Base-by-base conservation (phyloP, 2,113 vertebrate genomes). In the Neomonachus schauinslandi region DNA sequence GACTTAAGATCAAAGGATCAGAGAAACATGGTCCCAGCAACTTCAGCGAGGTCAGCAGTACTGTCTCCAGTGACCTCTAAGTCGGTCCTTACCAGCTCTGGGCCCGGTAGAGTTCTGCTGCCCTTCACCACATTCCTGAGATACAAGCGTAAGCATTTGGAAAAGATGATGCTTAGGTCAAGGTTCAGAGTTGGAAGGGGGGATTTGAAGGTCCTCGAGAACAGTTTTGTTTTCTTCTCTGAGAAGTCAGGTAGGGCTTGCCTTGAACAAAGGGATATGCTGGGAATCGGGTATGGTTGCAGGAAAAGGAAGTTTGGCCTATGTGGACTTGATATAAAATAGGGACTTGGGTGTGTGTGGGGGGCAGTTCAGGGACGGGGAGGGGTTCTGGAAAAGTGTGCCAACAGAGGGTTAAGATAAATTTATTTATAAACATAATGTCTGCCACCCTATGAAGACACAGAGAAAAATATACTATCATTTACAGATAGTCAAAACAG, bases 381-480 rank as follows among this genome's bases (percentile, higher is more conserved):
- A 53, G 61, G 4, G 16, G 33, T 82, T 93, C 36, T 77, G 19
- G 71, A 79, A 72, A 76, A 33, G 49, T 92, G 91, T 81, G 72
- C 42, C 26, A 89, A 39, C 69, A 77, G 69, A 94, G 79, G 39
- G 26, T 57, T 51, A 74, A 86, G 76, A 83, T 96, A 65, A 87
- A 91, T 91, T 86, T 85, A 31, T 85, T 86, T 92, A 87, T 97
- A 59, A 86, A 36, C 55, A 71, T 21, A 61, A 22, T 96, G 88
- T 31, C 77, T 46, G 57, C 83, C 89, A 84, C 55, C 33, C 31
- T 42, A 21, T 4, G 21, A 81, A 88, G 76, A 86, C 33, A 55
- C 0, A 63, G 55, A 57, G 63, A 59, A 96, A 82, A 67, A 42
- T 57, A 26, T 24, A 11, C 42, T 71, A 63, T 65, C 51, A 8